A percentile compares a stretch with the other conserved stretches of the same genome.
Conservation (phyloP, 2,797 vertebrate species). For the Sandelia bainsii region DNA sequence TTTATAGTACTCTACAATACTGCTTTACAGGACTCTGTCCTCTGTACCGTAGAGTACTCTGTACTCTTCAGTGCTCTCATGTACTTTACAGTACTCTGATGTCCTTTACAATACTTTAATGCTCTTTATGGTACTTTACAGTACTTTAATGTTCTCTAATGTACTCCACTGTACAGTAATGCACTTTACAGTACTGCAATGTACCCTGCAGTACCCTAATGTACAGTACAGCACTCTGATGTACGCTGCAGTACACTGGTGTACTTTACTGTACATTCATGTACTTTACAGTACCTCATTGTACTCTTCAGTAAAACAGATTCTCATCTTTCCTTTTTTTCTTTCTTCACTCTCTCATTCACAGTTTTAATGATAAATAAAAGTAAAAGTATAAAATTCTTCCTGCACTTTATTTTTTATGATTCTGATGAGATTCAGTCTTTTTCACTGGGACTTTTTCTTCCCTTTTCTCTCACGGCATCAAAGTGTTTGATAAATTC, state of each 20-base stretch:
- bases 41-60: neutral
- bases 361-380: constrained; percentile 24
- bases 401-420: neutral
- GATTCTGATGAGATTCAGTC: neutral
- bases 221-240: neutral
- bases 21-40: neutral
- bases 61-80: neutral
- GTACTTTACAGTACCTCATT: neutral
- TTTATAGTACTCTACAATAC: neutral
- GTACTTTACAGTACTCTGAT: neutral
- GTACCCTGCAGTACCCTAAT: neutral
- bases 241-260: neutral
- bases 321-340: neutral
- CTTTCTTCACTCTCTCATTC: constrained; percentile 2
- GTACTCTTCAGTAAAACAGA: neutral
- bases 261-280: neutral
- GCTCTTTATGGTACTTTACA: neutral
- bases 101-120: neutral
- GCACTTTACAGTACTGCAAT: neutral
- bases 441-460: neutral
- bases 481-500: constrained; percentile 7
- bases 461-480: neutral
- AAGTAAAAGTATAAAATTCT: neutral
- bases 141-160: neutral
- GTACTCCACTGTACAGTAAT: neutral